Evolutionary conservation across 1,140 invertebrate species (phyloP), one percentile per base, ranked within the genome.

Genomic region (Aphaenogaster ashmeadi): DNA sequence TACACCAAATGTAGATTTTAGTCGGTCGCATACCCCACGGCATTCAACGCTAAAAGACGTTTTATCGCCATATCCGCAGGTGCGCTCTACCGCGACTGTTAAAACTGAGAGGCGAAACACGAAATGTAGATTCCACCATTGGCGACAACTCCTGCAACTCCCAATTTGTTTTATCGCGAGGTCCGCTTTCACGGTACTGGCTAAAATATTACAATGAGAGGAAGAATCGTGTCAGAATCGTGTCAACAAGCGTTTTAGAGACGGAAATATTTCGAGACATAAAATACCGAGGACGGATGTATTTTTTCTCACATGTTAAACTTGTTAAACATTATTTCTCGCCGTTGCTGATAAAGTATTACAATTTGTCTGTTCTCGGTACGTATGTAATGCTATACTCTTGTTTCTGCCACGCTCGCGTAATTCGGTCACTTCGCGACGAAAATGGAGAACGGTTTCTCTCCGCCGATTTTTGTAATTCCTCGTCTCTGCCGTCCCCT

Each of bases 1-100:
- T 89, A 90, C 88, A 81, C 71, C 85, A 62, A 89, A 89, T 89
- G 89, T 90, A 89, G 88, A 90, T 90, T 90, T 89, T 79, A 87
- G 88, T 41, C 71, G 67, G 67, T 72, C 60, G 72, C 87, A 60
- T 75, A 44, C 36, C 38, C 77, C 77, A 56, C 85, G 66, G 64
- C 69, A 75, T 85, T 77, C 83, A 79, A 47, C 74, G 80, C 54
- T 75, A 84, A 86, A 47, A 66, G 83, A 86, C 83, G 74, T 79
- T 86, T 86, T 86, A 86, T 86, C 83, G 88, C 36, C 74, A 79
- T 79, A 79, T 83, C 27, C 87, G 54, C 62, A 87, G 86, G 86
- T 87, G 86, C 50, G 66, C 86, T 27, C 56, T 15, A n/a, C 36
- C 18, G 47, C 47, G 56, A 74, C 54, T 47, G 52, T 9, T 67